These are phyloP conservation scores for Hoplostethus mediterraneus DNA, from an alignment of 2,797 vertebrate genomes.

Conservation along the genomic window DNA sequence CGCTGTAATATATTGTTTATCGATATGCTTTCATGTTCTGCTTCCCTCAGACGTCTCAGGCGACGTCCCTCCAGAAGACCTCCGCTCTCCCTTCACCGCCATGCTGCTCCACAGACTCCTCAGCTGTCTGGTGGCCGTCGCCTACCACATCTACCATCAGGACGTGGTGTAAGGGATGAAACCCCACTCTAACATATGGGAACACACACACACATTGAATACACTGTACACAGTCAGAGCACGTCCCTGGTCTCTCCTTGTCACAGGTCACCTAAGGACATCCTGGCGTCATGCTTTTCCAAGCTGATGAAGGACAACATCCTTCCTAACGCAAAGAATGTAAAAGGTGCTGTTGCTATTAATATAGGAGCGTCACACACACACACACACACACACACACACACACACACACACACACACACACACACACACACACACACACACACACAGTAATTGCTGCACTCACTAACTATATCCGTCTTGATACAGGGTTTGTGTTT, in stretches of 20 bases:
- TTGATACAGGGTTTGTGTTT: conserved; percentile 82
- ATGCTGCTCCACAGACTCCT: conserved; percentile 86
- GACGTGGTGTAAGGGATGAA: conserved; percentile 83
- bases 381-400: not conserved
- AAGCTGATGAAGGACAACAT: conserved; percentile 89
- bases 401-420: not conserved
- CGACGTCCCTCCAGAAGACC: conserved; percentile 62
- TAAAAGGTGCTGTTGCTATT: conserved; percentile 85
- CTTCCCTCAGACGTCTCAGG: conserved; percentile 62
- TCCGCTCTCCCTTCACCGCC: conserved; percentile 84
- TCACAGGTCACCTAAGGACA: conserved; percentile 79
- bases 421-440: not conserved
- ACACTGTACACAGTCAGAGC: not conserved
- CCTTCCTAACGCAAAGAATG: conserved; percentile 83
- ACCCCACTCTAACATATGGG: not conserved
- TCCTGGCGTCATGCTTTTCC: conserved; percentile 86
- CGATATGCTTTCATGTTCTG: not conserved
- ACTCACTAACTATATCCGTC: not conserved
- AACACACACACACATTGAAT: no score
- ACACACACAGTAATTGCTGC: no score
- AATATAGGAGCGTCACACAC: not conserved
- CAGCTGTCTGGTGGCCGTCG: conserved; percentile 84
- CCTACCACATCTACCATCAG: conserved; percentile 86
- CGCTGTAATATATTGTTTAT: not conserved
- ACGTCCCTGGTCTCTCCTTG: not conserved